Evolutionary conservation across 2,113 vertebrate genomes (phyloP), one percentile per base, ranked within the genome.

Genomic region (Callorhinus ursinus): DNA sequence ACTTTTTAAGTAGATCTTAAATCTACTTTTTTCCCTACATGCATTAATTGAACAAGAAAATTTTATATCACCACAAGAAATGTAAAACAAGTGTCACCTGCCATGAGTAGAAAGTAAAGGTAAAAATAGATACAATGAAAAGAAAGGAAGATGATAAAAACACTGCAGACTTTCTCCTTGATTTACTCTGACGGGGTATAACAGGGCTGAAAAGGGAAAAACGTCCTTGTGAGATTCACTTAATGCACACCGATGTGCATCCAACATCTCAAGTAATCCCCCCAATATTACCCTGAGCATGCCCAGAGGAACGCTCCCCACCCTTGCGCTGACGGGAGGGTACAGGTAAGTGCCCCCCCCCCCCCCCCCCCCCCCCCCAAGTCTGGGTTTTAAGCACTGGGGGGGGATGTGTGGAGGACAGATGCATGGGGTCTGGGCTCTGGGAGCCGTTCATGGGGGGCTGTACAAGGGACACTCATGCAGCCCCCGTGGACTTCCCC

Each of bases 401-500:
- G 28, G 22, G 76, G 2, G 80, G 65, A 79, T 13, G 8, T 21
- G 31, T 39, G 33, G 18, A 63, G 51, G 36, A 5, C 16, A 59
- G 36, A 28, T 4, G 19, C 36, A 13, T 1, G 2, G n/a, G 55
- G 9, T 2, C 15, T 61, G 65, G 49, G 19, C 21, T 4, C 49
- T 84, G 22, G 31, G 16, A 21, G 42, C 16, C 21, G 13, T 10
- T 1, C 4, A 2, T n/a, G 18, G n/a, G 51, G 26, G 22, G 0
- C 3, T 19, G 33, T 46, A 42, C 28, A 15, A 0, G 0, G 55
- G 57, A 88, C 1, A 1, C 7, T 28, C 9, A 21, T 0, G 3
- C 4, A 63, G 42, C 21, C 5, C 22, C 12, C 16, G 5, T 31
- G n/a, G 46, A 19, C 21, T 21, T 63, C 28, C 5, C 7, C 19